Evolutionary conservation across 2,888 invertebrate species (phyloP), one percentile per base, ranked within the genome.

Genomic region (Aproaerema taeniolella): DNA sequence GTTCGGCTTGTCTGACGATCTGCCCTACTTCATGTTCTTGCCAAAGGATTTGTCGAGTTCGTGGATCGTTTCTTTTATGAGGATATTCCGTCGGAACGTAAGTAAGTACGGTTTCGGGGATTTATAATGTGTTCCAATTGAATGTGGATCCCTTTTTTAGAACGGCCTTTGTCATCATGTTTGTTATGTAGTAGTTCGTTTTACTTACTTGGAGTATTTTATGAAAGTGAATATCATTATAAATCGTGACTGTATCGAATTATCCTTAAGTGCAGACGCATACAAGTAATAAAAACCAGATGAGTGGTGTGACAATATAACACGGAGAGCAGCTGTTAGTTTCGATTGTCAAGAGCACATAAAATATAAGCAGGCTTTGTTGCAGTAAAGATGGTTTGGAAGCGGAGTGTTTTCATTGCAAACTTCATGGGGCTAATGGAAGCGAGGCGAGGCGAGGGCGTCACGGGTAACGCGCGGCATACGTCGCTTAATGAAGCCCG

Each of bases 31-130:
- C 78, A 73, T 80, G 80, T 79, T 81, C 79, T 76, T 78, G 81
- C 78, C 78, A 76, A 79, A 79, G 81, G 81, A 82, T 83, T 83
- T 82, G 82, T 80, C 75, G 78, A 74, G 73, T 73, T 74, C 74
- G 72, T 76, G 75, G 73, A 77, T 75, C 78, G 75, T 79, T 80
- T 76, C 77, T 76, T 80, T 80, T 81, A 79, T 76, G 81, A 77
- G 76, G 72, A 77, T 71, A 75, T 74, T 71, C 61, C 62, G 61
- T 55, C 61, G 67, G 67, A 70, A 73, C 67, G 74, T 77, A 78
- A 75, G 74, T 75, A 75, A 72, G 72, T 74, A 78, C 67, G 75
- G 71, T 73, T 78, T 74, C 60, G 69, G 74, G 74, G 74, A 75
- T 78, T 79, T 76, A 75, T 78, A 77, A 77, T 75, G 70, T 71